phyloP scores from a whole-genome alignment of 2,797 vertebrate species.

The Poeciliopsis gracilis region DNA sequence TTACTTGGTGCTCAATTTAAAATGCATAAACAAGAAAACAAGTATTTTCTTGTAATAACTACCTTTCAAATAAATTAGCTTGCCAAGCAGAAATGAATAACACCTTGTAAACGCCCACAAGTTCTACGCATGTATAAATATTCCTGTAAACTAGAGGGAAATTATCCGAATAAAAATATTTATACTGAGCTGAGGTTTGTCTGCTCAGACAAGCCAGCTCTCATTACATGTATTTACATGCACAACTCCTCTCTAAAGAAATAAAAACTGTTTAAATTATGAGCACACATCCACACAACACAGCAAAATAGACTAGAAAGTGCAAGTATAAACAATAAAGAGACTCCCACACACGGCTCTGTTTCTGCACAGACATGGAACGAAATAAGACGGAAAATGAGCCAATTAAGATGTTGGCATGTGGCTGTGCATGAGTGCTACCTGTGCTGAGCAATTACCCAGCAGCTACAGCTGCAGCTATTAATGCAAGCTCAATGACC shows the following conservation, averaged over 20 bases:
- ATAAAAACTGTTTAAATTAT: neutral
- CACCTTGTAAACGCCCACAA: neutral
- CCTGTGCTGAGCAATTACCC: constrained; percentile 21
- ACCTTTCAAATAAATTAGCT: neutral
- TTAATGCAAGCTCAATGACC: constrained; percentile 30
- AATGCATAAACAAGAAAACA: neutral
- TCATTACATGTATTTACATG: constrained; percentile 35
- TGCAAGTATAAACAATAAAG: constrained; percentile 14
- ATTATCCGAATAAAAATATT: constrained; percentile 29
- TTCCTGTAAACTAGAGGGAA: constrained; percentile 16
- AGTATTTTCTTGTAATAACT: neutral
- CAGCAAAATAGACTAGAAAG: neutral
- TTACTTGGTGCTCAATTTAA: neutral
- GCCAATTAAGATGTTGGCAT: neutral
- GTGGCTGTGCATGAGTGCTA: neutral
- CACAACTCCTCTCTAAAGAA: neutral
- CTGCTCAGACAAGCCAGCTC: constrained; percentile 26
- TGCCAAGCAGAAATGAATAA: neutral
- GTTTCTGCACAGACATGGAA: neutral
- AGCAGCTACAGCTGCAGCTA: constrained; percentile 24
- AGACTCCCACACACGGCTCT: constrained; percentile 10
- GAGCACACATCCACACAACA: neutral
- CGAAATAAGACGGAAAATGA: constrained; percentile 6
- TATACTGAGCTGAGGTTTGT: constrained; percentile 16
- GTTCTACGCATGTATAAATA: constrained; percentile 9